Evolutionary conservation across 2,888 invertebrate genomes (phyloP), one percentile per base, ranked within the genome.

Genomic region (Hedya salicella): DNA sequence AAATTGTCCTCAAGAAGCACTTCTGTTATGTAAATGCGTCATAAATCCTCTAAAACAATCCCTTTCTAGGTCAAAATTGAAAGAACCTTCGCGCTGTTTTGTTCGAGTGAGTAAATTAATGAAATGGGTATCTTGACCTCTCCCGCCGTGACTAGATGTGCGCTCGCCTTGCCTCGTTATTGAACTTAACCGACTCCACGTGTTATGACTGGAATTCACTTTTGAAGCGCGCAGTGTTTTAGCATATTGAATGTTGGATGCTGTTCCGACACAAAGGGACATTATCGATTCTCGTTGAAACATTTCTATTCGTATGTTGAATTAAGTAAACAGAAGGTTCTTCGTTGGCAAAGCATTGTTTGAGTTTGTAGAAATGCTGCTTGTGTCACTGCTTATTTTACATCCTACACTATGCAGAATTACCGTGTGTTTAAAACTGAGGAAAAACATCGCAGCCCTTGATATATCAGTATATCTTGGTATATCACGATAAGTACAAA

Each of bases 11-110:
- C 78, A 86, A 87, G 79, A 78, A 75, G 73, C 75, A 72, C 71
- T 78, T 78, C 74, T 82, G 79, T 83, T 82, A 87, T 85, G 85
- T 76, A 85, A 83, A 86, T 86, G 80, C 74, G 76, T 42, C 60
- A 66, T 66, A 66, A 66, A 66, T 71, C 76, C 73, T 73, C 75
- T 72, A 69, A 74, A 78, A 71, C 73, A 73, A 73, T 75, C 73
- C 68, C 77, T 76, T 78, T 81, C 76, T 78, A 75, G 78, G 82
- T 78, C 77, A 79, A 68, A 75, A 75, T 73, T 77, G 73, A 75
- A 75, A 78, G 76, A 60, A 62, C 62, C 65, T 65, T 59, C 56
- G 57, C 60, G 68, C 71, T 73, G 73, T 71, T 71, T 73, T 70
- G 71, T 72, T 62, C 69, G 70, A 62, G 65, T 52, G 68, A 65